Base-by-base conservation (phyloP, 2,888 invertebrate genomes). In the Crematogaster levior region DNA sequence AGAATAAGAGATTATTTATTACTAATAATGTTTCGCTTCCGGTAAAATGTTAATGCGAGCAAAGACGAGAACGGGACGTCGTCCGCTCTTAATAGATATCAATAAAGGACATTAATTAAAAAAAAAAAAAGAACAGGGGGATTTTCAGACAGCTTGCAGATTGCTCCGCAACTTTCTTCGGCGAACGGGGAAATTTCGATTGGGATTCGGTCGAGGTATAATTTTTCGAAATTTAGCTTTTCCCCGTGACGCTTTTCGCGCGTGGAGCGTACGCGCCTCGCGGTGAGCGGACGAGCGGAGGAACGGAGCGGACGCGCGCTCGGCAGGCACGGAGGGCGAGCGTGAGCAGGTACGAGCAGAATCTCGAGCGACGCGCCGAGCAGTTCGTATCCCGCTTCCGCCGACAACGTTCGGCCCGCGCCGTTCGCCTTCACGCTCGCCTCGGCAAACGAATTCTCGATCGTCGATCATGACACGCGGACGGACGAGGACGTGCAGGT, bases 331-430 rank as follows among this genome's bases (percentile, higher is more conserved):
- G 73, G n/a, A 73, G 72, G 37, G 72, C 56, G 61, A 53, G 37
- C 37, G 30, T 30, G 48, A 77, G 77, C 40, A 34, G 70, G 70
- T 79, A 68, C 43, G 77, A 84, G 82, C 84, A 85, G 79, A 79
- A 82, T 73, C 79, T 82, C 87, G 90, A 83, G 77, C 86, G 77
- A 81, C 66, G 82, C 83, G 84, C 30, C 77, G 65, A 70, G 89
- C 58, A 60, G 61, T 89, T 82, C 85, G 88, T 90, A 87, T 87
- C 81, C 51, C 82, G 86, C 87, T 81, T 86, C 82, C 89, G 82
- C 37, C 83, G 83, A 79, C 87, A 87, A 79, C 81, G 84, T 77
- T 56, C 75, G 37, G n/a, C 30, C 18, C 46, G 66, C 65, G 21
- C 68, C 68, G 63, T 40, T 46, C 12, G 34, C n/a, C 40, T 56